Evolutionary conservation across 2,797 vertebrate species (phyloP).

Genomic region (Brotula barbata): DNA sequence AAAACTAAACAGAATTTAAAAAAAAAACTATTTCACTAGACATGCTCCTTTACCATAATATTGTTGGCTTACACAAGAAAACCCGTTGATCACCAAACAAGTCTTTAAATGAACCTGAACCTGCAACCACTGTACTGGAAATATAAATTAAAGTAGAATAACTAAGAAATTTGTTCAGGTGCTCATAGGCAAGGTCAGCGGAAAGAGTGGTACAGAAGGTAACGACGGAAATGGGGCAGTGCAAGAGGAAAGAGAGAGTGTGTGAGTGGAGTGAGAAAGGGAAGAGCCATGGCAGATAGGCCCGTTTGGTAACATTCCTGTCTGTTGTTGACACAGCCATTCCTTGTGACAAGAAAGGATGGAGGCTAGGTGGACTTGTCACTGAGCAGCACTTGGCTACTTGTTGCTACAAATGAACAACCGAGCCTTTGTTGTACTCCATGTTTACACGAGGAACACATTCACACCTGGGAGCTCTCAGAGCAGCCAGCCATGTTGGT

Average conservation of each 20-base stretch:
- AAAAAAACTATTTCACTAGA: slow-evolving; percentile 19
- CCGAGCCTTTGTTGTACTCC: slow-evolving; percentile 34
- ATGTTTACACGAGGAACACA: slow-evolving; percentile 36
- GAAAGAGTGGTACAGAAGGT: not conserved
- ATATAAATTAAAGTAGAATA: too few species aligned
- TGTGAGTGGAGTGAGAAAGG: slow-evolving; percentile 18
- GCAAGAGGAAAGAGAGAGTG: slow-evolving; percentile 21
- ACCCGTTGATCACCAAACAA: too few species aligned
- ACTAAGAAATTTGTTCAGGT: not conserved
- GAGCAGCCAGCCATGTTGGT: not conserved
- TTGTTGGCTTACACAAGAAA: slow-evolving; percentile 42
- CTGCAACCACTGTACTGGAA: too few species aligned
- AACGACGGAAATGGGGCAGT: not conserved
- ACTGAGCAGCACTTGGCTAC: slow-evolving; percentile 6
- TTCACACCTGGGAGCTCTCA: slow-evolving; percentile 42
- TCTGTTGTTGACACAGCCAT: slow-evolving; percentile 59
- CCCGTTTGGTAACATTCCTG: slow-evolving; percentile 76
- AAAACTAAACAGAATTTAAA: slow-evolving; percentile 5
- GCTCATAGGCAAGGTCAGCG: not conserved
- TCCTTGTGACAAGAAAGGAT: slow-evolving; percentile 56
- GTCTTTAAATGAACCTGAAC: too few species aligned
- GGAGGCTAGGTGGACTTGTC: slow-evolving; percentile 44
- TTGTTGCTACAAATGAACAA: slow-evolving; percentile 11
- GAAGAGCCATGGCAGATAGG: slow-evolving; percentile 41
- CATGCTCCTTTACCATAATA: slow-evolving; percentile 23